phyloP scores from a whole-genome alignment of 2,797 vertebrate genomes.

The Sarcoramphus papa region DNA sequence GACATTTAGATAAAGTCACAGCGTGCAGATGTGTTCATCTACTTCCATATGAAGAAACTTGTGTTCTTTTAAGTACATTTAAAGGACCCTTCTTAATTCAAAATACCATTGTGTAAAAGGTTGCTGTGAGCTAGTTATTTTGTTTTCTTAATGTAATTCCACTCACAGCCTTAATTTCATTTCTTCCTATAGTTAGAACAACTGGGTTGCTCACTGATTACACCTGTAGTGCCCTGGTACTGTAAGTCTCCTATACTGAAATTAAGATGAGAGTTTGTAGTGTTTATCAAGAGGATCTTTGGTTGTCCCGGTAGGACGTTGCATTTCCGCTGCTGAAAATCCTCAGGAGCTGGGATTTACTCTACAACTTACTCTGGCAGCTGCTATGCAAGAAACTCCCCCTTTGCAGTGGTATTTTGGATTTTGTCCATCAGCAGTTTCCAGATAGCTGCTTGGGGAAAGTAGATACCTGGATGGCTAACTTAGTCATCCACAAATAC shows the following conservation, averaged over 20 bases:
- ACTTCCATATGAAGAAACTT: background rate
- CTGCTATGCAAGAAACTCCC: background rate
- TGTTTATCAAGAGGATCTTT: background rate
- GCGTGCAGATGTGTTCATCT: background rate
- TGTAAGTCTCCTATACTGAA: background rate
- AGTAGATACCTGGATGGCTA: background rate
- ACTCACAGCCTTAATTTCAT: background rate
- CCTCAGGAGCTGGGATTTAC: background rate
- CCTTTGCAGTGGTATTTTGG: background rate
- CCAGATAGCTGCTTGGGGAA: background rate
- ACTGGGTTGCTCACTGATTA: background rate
- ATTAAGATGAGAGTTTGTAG: background rate
- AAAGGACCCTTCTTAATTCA: background rate
- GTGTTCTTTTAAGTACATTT: background rate
- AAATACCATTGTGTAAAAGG: background rate
- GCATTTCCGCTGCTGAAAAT: background rate
- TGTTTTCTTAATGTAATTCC: background rate
- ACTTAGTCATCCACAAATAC: background rate
- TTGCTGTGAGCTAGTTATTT: background rate
- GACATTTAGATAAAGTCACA: constrained; percentile 25
- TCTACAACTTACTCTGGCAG: background rate
- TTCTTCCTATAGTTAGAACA: background rate
- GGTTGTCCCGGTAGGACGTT: background rate
- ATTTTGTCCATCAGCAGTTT: background rate
- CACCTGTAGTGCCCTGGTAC: background rate